Evolutionary conservation across 2,888 invertebrate genomes (phyloP).

Genomic region (Drosophila histrio): DNA sequence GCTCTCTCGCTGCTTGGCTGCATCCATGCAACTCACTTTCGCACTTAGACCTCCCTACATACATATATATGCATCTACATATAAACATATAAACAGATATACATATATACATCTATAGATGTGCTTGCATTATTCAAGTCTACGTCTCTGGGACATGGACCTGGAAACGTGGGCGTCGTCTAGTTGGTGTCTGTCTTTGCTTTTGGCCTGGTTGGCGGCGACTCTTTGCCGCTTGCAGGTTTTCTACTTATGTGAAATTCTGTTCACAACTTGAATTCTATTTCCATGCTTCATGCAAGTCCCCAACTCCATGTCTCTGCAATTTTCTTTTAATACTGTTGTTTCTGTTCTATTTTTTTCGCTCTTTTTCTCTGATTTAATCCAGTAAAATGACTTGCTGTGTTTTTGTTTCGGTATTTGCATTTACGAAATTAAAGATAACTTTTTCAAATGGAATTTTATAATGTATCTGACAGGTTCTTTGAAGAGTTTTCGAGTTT

Average conservation of each 20-base stretch:
- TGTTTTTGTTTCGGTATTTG: conserved; percentile 54
- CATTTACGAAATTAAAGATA: conserved; percentile 47
- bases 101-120: conserved; percentile 8
- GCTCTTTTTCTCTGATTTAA: conserved; percentile 31
- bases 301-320: conserved; percentile 33
- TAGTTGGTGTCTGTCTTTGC: conserved; percentile 51
- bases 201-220: conserved; percentile 64
- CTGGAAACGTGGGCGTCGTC: conserved; percentile 55
- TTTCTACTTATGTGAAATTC: conserved; percentile 43
- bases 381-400: conserved; percentile 29
- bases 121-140: conserved; percentile 69
- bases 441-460: conserved; percentile 9
- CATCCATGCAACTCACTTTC: conserved; percentile 78
- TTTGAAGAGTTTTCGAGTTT: background rate
- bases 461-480: background rate
- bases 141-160: conserved; percentile 28
- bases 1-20: conserved; percentile 72
- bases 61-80: background rate
- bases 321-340: conserved; percentile 5
- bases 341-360: conserved; percentile 33
- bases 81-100: background rate
- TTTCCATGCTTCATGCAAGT: conserved; percentile 31
- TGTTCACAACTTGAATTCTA: conserved; percentile 66
- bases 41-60: conserved; percentile 57
- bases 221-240: conserved; percentile 50